Percentiles rank a stretch among this genome's conserved stretches.
phyloP scores from a whole-genome alignment of 1,140 invertebrate species.

The Zaprionus ornatus region DNA sequence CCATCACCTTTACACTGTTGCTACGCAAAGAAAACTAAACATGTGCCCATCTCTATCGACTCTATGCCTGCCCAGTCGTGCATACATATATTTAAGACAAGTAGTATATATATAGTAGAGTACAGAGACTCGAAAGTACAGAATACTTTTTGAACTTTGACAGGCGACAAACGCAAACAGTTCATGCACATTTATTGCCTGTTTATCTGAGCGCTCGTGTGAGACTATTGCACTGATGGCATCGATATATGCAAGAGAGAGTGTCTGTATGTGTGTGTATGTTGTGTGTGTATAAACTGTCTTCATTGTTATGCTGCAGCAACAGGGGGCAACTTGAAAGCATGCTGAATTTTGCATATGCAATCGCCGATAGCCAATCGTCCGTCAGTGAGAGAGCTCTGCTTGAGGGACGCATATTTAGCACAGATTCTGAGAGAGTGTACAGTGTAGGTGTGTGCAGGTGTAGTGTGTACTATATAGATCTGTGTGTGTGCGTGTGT shows the following conservation, averaged over 20 bases:
- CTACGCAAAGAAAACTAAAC: not conserved
- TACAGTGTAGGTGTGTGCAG: not conserved
- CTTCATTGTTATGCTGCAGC: conserved; percentile 21
- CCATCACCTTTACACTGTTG: not conserved
- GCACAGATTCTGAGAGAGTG: conserved; percentile 12
- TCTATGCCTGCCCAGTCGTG: conserved; percentile 9
- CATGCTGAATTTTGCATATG: conserved; percentile 44
- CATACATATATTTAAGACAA: conserved; percentile 62
- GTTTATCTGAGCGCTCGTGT: conserved; percentile 63
- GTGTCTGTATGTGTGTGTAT: conserved; percentile 10
- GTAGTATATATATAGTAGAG: conserved; percentile 18
- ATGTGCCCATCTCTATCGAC: not conserved
- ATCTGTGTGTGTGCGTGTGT: not conserved
- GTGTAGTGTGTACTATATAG: not conserved
- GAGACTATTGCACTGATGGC: conserved; percentile 7
- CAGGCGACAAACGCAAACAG: conserved; percentile 34
- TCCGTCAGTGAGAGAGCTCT: not conserved
- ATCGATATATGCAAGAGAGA: not conserved
- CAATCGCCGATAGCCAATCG: conserved; percentile 25
- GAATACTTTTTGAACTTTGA: conserved; percentile 50
- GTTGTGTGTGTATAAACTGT: conserved; percentile 6
- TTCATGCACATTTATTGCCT: conserved; percentile 72
- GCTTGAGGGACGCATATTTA: conserved; percentile 19
- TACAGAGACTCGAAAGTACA: conserved; percentile 12
- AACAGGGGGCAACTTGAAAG: conserved; percentile 5